A percentile compares a stretch with the other conserved stretches of the same genome.
phyloP scores from a whole-genome alignment of 2,797 vertebrate species.

The Hipposideros larvatus region DNA sequence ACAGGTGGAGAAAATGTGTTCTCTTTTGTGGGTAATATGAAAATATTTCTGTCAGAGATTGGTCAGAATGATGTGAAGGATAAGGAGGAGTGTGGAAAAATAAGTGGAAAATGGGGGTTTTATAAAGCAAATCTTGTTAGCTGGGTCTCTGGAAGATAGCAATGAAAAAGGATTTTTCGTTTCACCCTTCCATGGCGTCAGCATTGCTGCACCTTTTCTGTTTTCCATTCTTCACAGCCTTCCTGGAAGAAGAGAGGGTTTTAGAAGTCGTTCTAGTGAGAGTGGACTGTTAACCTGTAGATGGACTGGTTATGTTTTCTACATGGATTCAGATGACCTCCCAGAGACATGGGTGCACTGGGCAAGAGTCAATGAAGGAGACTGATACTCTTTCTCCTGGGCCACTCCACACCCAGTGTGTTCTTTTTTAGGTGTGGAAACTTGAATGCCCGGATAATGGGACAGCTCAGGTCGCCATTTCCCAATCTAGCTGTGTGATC shows the following conservation, averaged over 20 bases:
- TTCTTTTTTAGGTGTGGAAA: background rate
- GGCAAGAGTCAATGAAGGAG: background rate
- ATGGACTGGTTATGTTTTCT: background rate
- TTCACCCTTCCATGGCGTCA: background rate
- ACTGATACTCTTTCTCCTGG: background rate
- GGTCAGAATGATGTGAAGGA: background rate
- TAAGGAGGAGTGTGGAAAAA: background rate
- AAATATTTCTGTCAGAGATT: slow-evolving; percentile 18
- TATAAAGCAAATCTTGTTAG: background rate
- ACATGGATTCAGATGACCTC: background rate
- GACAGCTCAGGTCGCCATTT: background rate
- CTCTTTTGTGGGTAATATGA: background rate
- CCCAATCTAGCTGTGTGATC: background rate
- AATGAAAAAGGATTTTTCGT: background rate
- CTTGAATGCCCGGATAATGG: background rate
- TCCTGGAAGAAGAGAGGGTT: background rate
- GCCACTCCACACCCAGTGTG: background rate
- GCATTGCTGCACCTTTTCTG: background rate
- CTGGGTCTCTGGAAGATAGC: background rate
- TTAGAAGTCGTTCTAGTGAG: background rate
- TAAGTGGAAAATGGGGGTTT: background rate
- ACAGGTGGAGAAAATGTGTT: background rate
- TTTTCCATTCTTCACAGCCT: background rate
- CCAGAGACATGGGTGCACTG: background rate
- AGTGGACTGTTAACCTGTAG: background rate